Evolutionary conservation across 2,888 invertebrate genomes (phyloP).

Genomic region (Apodemia mormo): DNA sequence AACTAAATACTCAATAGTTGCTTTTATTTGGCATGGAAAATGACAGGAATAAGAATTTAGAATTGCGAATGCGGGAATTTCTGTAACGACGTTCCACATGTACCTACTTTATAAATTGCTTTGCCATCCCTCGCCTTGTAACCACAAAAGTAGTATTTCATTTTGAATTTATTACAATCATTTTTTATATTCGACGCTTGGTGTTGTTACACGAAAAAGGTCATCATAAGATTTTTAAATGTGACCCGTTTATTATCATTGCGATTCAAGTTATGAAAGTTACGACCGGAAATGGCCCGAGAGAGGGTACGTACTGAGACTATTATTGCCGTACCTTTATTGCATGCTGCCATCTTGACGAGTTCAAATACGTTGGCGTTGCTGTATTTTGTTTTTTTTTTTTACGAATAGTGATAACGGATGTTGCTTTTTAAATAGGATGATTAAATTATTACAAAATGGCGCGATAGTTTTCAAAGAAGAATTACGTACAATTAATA

Average conservation of each 20-base stretch:
- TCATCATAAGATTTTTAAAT: constrained; percentile 60
- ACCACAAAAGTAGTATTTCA: not conserved
- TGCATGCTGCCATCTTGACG: constrained; percentile 48
- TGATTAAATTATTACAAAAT: too few relatives aligned
- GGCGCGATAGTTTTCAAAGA: too few relatives aligned
- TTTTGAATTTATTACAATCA: constrained; percentile 16
- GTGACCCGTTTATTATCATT: constrained; percentile 73
- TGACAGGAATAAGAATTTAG: not conserved
- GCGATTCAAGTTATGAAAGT: constrained; percentile 69
- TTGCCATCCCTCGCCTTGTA: not conserved
- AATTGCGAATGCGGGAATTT: constrained; percentile 5
- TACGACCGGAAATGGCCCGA: constrained; percentile 70
- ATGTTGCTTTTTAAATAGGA: too few relatives aligned
- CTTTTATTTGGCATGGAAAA: not conserved
- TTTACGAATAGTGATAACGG: not conserved
- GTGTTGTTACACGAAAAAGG: constrained; percentile 37
- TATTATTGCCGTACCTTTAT: constrained; percentile 53
- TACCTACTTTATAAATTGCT: not conserved
- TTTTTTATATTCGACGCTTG: constrained; percentile 10
- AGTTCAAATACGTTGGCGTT: constrained; percentile 25
- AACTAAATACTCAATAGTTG: not conserved
- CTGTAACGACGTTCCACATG: not conserved
- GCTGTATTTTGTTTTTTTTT: not conserved
- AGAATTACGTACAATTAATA: too few relatives aligned
- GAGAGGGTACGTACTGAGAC: constrained; percentile 47